Evolutionary conservation across 2,797 vertebrate genomes (phyloP), one percentile per base, ranked within the genome.

Genomic region (Gymnodraco acuticeps): DNA sequence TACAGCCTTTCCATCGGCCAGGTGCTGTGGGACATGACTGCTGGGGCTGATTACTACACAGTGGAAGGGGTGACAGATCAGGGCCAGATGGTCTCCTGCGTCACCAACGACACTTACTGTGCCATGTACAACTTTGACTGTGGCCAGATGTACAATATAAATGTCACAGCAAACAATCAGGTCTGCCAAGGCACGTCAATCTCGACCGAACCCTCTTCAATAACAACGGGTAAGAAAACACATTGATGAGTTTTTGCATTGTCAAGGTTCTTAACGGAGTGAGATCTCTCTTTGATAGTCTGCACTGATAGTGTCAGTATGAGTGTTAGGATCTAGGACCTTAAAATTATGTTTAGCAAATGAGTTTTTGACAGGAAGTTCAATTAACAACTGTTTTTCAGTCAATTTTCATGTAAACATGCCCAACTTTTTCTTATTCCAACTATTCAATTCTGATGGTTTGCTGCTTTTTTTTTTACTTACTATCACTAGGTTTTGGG

Each of bases 141-240:
- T 63, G 85, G 95, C 62, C 89, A 94, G 75, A 71, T 27, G 8
- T 96, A 96, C 85, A 89, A 53, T 48, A 38, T 95, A 68, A 91
- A 54, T 0, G 79, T 96, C 60, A 88, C 91, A 0, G 93, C 95
- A 4, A 70, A 84, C 82, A 96, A 89, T 59, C 12, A 55, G 0
- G 76, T 87, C 63, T 96, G 95, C 77, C 53, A 72, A 33, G 56
- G 48, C 4, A 14, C 73, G 50, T 85, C 88, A 64, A 41, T 27
- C 27, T 94, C 94, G 0, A 66, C 48, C 0, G 63, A 88, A 27
- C 0, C 47, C 0, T 54, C 71, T 16, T 11, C 8, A 2, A 80
- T 95, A 12, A 19, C 4, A 11, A 95, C 95, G 77, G 95, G 95
- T 95, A 69, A 90, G 82, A 33, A 67, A 47, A 66, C 8, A n/a